phyloP scores from a whole-genome alignment of 2,113 vertebrate genomes.

The Balaeniceps rex region DNA sequence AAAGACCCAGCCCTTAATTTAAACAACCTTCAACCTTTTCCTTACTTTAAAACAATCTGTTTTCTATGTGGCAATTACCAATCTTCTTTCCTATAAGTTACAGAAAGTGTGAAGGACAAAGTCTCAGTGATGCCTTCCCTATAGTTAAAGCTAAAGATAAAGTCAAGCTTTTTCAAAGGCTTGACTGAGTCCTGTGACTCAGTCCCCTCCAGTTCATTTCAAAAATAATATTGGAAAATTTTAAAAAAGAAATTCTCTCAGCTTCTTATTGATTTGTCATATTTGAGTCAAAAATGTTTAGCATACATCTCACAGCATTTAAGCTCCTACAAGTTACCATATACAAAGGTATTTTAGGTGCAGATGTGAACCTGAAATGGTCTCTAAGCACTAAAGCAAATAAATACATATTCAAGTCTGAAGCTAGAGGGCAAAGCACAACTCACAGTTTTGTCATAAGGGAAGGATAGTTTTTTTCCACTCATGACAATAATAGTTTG shows the following conservation, averaged over 20 bases:
- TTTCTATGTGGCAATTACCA: background rate
- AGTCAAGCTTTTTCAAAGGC: background rate
- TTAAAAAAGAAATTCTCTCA: background rate
- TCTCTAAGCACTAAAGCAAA: background rate
- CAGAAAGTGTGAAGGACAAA: background rate
- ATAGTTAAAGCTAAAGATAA: background rate
- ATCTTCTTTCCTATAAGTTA: background rate
- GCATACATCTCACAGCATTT: background rate
- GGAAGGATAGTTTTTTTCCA: background rate
- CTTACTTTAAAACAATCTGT: background rate
- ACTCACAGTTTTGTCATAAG: background rate
- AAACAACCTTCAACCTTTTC: background rate
- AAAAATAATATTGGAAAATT: background rate
- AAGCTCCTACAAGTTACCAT: background rate
- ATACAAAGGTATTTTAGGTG: background rate
- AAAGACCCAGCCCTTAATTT: background rate
- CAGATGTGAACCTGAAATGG: background rate
- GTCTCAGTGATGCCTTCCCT: background rate
- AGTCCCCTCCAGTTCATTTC: accelerated
- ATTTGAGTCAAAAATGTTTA: background rate
- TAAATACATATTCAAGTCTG: background rate
- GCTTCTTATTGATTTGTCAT: background rate
- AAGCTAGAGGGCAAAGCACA: background rate
- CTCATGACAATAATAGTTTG: background rate
- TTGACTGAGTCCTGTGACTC: background rate